Evolutionary conservation across 2,113 vertebrate species (phyloP).

Genomic region (Psephotus haematonotus): DNA sequence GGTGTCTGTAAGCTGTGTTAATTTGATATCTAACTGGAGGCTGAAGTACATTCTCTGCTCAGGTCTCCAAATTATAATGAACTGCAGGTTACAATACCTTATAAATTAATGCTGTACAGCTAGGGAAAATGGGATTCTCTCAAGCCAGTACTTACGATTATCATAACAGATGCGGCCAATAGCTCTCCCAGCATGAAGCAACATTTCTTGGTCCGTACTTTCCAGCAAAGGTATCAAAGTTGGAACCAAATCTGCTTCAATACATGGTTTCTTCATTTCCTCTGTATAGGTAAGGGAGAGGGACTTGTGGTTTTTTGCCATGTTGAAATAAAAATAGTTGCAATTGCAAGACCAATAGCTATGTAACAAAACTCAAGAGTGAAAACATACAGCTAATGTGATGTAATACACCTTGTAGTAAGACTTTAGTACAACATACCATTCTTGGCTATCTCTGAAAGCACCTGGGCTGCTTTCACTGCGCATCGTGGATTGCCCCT

Average conservation of each 20-base stretch:
- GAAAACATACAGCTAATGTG: not conserved
- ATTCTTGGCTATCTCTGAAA: slow-evolving; percentile 85
- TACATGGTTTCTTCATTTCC: slow-evolving; percentile 80
- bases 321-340: not conserved
- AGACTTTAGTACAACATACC: slow-evolving; percentile 62
- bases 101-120: not conserved
- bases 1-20: not conserved
- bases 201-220: slow-evolving; percentile 80
- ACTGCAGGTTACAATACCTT: not conserved
- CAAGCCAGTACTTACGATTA: slow-evolving; percentile 75
- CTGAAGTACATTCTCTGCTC: not conserved
- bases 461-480: slow-evolving; percentile 79
- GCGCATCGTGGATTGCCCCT: slow-evolving; percentile 70
- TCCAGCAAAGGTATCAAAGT: slow-evolving; percentile 82
- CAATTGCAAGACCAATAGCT: not conserved
- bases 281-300: slow-evolving; percentile 61
- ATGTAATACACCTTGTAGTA: not conserved
- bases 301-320: not conserved
- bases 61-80: not conserved
- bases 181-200: slow-evolving; percentile 85
- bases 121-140: not conserved
- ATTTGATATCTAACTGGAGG: not conserved
- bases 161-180: slow-evolving; percentile 89
- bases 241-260: slow-evolving; percentile 81
- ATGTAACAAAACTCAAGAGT: not conserved